phyloP scores from a whole-genome alignment of 2,113 vertebrate species.

The Nipponia nippon region DNA sequence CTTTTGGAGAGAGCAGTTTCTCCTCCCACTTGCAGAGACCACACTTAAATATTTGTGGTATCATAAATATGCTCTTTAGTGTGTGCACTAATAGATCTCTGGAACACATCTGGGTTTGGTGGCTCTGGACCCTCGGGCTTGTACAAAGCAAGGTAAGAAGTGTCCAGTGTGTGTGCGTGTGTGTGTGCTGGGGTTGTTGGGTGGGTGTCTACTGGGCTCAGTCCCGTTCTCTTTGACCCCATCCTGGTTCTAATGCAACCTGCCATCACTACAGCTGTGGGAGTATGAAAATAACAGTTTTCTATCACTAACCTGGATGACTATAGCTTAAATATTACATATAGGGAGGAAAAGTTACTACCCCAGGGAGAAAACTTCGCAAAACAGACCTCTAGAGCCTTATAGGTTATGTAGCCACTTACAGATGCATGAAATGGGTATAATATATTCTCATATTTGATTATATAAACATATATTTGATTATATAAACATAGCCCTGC shows the following conservation, averaged over 20 bases:
- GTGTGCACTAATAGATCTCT: not conserved
- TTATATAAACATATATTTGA: not conserved
- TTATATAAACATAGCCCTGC: not conserved
- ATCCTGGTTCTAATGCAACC: not conserved
- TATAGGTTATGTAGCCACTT: not conserved
- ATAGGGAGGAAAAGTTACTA: not conserved
- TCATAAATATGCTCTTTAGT: constrained; percentile 30
- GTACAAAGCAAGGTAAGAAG: not conserved
- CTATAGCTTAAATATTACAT: not conserved
- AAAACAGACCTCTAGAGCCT: not conserved
- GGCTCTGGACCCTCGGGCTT: not conserved
- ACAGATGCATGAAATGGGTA: not conserved
- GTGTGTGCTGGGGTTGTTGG: not conserved
- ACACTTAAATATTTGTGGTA: constrained; percentile 37
- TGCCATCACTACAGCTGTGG: not conserved
- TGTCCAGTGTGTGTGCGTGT: not conserved
- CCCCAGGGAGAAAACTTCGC: not conserved
- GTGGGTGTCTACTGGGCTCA: not conserved
- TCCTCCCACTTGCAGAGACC: constrained; percentile 34
- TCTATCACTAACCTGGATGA: not conserved
- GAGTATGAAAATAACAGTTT: not conserved
- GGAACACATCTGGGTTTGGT: not conserved
- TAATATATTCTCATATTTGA: not conserved
- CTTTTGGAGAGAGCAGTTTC: constrained; percentile 27
- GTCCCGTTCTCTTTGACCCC: not conserved